These are phyloP conservation scores for Crioceris asparagi DNA, from an alignment of 2,888 invertebrate species.

Conservation along the genomic window DNA sequence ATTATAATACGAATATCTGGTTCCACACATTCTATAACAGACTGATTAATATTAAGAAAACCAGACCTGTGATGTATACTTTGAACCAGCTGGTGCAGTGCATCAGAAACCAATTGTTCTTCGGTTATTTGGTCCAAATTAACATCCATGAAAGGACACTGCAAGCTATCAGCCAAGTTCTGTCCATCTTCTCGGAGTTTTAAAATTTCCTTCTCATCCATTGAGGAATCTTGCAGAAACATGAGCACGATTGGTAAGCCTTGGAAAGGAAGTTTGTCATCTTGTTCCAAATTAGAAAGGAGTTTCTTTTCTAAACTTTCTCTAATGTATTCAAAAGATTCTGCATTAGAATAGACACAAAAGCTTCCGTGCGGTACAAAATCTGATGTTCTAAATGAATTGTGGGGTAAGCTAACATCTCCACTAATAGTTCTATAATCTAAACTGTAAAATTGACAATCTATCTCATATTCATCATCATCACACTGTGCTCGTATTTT, in stretches of 20 bases:
- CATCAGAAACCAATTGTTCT: slow-evolving; percentile 56
- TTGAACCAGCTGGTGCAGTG: slow-evolving; percentile 62
- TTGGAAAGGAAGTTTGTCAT: slow-evolving; percentile 79
- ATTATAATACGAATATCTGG: slow-evolving; percentile 86
- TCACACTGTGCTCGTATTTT: slow-evolving; percentile 80
- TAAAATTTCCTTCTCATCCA: slow-evolving; percentile 77
- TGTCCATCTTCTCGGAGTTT: slow-evolving; percentile 82
- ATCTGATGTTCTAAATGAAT: slow-evolving; percentile 73
- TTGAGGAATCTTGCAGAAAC: slow-evolving; percentile 73
- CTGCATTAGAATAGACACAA: slow-evolving; percentile 83
- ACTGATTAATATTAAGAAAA: slow-evolving; percentile 59
- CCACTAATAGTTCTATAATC: slow-evolving; percentile 81
- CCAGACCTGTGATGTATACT: slow-evolving; percentile 71
- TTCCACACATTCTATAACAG: slow-evolving; percentile 68
- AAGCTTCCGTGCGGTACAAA: slow-evolving; percentile 86
- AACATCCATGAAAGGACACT: slow-evolving; percentile 78
- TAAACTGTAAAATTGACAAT: slow-evolving; percentile 68
- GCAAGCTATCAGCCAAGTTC: slow-evolving; percentile 77
- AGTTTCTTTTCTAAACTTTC: slow-evolving; percentile 86
- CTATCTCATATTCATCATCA: slow-evolving; percentile 74
- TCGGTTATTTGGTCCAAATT: slow-evolving; percentile 56
- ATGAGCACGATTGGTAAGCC: slow-evolving; percentile 81
- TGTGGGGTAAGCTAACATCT: slow-evolving; percentile 68
- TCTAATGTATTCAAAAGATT: slow-evolving; percentile 84
- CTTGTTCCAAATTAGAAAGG: slow-evolving; percentile 78